phyloP scores from a whole-genome alignment of 1,140 invertebrate species.

The Triops cancriformis region DNA sequence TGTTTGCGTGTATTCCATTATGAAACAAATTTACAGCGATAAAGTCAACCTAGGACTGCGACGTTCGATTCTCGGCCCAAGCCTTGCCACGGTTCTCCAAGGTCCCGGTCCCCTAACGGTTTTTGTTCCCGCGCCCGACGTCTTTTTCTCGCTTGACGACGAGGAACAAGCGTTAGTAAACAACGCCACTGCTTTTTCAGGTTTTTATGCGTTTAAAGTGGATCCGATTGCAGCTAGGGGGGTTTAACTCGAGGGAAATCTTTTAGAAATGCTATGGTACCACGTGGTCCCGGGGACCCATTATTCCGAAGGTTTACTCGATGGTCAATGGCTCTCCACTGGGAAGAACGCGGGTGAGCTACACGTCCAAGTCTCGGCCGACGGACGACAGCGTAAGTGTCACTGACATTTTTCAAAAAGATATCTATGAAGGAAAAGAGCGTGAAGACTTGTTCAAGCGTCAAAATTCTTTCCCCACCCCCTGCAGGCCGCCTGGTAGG shows the following conservation, averaged over 20 bases:
- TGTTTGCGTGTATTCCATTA: constrained; percentile 6
- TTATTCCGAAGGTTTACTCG: constrained; percentile 35
- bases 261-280: constrained; percentile 33
- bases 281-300: constrained; percentile 35
- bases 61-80: constrained; percentile 21
- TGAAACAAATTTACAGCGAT: background rate
- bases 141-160: background rate
- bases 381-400: constrained; percentile 34
- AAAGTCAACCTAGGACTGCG: constrained; percentile 19
- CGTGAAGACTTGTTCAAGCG: background rate
- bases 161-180: background rate
- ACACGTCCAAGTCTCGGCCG: constrained; percentile 31
- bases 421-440: background rate
- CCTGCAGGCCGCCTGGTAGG: constrained; percentile 28
- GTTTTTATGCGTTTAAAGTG: background rate
- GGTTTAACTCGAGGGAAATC: constrained; percentile 11
- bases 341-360: constrained; percentile 30
- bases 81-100: constrained; percentile 18
- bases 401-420: background rate
- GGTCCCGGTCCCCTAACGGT: constrained; percentile 25
- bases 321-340: constrained; percentile 34
- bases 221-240: background rate
- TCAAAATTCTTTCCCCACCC: constrained; percentile 9
- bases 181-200: background rate
- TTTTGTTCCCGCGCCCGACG: constrained; percentile 21